Percentiles rank a stretch among this genome's conserved stretches.
Evolutionary conservation across 2,113 vertebrate species (phyloP).

Genomic region (Hippolais icterina): DNA sequence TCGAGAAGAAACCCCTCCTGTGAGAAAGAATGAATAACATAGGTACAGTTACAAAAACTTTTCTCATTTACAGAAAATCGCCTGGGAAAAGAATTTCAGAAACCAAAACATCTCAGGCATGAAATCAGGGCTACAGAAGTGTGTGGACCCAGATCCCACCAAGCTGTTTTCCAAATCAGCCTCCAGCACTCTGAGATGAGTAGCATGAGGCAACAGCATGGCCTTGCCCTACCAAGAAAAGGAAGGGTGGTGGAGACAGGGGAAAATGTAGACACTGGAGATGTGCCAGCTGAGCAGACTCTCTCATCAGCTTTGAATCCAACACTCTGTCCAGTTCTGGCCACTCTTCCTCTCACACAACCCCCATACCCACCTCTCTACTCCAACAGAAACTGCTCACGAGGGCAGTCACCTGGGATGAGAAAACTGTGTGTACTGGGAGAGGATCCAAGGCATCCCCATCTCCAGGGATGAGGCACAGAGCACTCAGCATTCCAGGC

Average conservation of each 20-base stretch:
- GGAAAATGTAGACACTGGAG: neutral
- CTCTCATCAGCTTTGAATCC: neutral
- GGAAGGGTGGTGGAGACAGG: neutral
- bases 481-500: rapidly evolving
- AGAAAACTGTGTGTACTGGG: neutral
- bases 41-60: too few species aligned
- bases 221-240: neutral
- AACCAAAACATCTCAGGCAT: too few species aligned
- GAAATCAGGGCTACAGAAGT: neutral
- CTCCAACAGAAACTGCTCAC: neutral
- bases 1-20: too few species aligned
- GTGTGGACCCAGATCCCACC: neutral
- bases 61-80: too few species aligned
- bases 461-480: neutral
- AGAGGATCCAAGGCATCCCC: neutral
- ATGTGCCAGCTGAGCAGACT: neutral
- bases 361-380: neutral
- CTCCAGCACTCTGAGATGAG: neutral
- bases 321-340: neutral
- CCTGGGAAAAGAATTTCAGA: too few species aligned
- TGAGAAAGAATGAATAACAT: too few species aligned
- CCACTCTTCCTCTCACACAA: neutral
- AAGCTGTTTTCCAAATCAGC: neutral
- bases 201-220: neutral
- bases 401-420: neutral